Base-by-base conservation (phyloP, 2,113 vertebrate genomes). In the Hipposideros armiger region DNA sequence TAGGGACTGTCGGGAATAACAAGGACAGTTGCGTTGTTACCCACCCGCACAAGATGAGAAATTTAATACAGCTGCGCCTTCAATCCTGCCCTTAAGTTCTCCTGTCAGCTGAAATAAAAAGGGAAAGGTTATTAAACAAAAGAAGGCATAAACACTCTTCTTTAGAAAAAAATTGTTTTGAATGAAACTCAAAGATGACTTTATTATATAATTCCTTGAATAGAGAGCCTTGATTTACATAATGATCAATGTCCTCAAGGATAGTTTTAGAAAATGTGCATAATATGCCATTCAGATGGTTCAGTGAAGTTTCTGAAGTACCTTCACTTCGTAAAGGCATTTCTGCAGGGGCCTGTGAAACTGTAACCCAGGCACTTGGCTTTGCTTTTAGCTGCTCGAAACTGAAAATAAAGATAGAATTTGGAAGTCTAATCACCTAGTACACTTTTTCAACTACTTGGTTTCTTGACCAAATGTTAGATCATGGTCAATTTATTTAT, bases 141-240 rank as follows among this genome's bases (percentile, higher is more conserved):
- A 92, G 15, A 36, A 87, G 87, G 17, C 42, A n/a, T 77, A 66
- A 50, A 64, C 77, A 82, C 82, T 86, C 91, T 40, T 70, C 58
- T 76, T 70, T 52, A 36, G 84, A 82, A 32, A 64, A 26, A 40
- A 17, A 2, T 26, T 69, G 60, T 60, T 56, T 28, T 3, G 3
- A 74, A 56, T 77, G 69, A 67, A 93, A 56, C 7, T 62, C 26
- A 60, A 56, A 91, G 73, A 76, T 45, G 45, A 78, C 50, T 66
- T 91, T 66, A 47, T 82, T 70, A 58, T 56, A 4, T 64, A 56
- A 69, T 64, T 32, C 17, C 60, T 89, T 62, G 77, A 64, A 5
- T 26, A n/a, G 72, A 30, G 52, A 87, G 50, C 52, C 58, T 66
- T 36, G 52, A 81, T 90, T 81, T 30, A 28, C 24, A 30, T 40